phyloP scores from a whole-genome alignment of 1,140 invertebrate species.

The Scaptomyza pallida region DNA sequence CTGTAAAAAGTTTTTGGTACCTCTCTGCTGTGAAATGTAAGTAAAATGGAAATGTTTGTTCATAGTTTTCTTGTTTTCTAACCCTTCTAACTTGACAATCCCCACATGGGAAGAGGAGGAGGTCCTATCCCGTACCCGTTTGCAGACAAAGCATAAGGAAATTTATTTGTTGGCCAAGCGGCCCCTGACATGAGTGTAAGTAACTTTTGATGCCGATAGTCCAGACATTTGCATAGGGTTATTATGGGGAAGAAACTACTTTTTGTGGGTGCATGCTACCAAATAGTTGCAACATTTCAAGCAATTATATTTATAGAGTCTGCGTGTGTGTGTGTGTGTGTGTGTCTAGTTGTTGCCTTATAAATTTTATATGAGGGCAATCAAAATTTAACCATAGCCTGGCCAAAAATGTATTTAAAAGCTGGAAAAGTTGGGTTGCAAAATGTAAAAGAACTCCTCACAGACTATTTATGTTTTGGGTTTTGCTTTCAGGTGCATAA shows the following conservation, averaged over 20 bases:
- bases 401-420: slow-evolving; percentile 7
- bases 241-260: not conserved
- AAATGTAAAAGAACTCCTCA: not conserved
- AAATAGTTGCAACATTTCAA: slow-evolving; percentile 64
- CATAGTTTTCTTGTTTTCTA: slow-evolving; percentile 50
- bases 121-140: not conserved
- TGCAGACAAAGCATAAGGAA: slow-evolving; percentile 39
- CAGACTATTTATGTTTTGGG: not conserved
- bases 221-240: slow-evolving; percentile 13
- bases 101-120: not conserved
- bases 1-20: slow-evolving; percentile 52
- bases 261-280: slow-evolving; percentile 4
- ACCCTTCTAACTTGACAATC: not conserved
- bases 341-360: not conserved
- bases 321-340: slow-evolving; percentile 2
- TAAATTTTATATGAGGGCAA: slow-evolving; percentile 27
- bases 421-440: not conserved
- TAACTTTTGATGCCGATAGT: slow-evolving; percentile 38
- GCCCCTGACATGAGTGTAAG: slow-evolving; percentile 42
- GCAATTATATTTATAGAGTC: slow-evolving; percentile 69
- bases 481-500: not conserved
- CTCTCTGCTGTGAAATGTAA: slow-evolving; percentile 65
- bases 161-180: slow-evolving; percentile 50
- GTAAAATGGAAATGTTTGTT: slow-evolving; percentile 71
- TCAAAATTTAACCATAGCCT: slow-evolving; percentile 48